Evolutionary conservation across 2,113 vertebrate genomes (phyloP), one percentile per base, ranked within the genome.

Genomic region (Rutilus rutilus): DNA sequence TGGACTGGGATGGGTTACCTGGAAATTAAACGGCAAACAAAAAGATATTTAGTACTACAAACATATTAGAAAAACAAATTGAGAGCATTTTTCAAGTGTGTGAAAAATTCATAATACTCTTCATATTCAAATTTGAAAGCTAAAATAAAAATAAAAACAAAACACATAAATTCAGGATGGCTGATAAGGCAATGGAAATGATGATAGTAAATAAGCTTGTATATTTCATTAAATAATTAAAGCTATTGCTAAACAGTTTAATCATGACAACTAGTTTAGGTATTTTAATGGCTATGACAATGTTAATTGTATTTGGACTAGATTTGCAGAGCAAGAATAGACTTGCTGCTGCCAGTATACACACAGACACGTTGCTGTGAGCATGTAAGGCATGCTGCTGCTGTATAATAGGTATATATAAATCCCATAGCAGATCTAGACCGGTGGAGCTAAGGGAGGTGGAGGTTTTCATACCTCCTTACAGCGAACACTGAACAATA

Each of bases 1-100:
- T 98, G 86, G 97, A 97, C 91, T 98, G 97, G 0, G 97, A 98
- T 0, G 96, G 97, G 92, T 97, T 98, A 80, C 96, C 97, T 88
- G 59, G 17, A 85, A 57, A 83, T 79, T 23, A 60, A 27, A 42
- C 45, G 6, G 76, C 52, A 87, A 78, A 74, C 6, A 12, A 39
- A 83, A 50, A 36, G 21, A 17, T 52, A 11, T 25, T 45, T 27
- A 73, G 10, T 23, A 15, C 8, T 71, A 21, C 8, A 52, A n/a
- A 23, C 21, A 57, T 27, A 42, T 59, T 27, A 52, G 4, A 9
- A 19, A 5, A 9, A 15, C 7, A 77, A 21, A 0, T 2, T 64
- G 14, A 6, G 14, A 65, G 14, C 25, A 65, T 14, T 65, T 57
- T n/a, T 60, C 57, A 60, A 11, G 64, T 19, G 60, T 64, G n/a